Conservation (phyloP, 2,888 invertebrate genomes). For the Habrosyne pyritoides region DNA sequence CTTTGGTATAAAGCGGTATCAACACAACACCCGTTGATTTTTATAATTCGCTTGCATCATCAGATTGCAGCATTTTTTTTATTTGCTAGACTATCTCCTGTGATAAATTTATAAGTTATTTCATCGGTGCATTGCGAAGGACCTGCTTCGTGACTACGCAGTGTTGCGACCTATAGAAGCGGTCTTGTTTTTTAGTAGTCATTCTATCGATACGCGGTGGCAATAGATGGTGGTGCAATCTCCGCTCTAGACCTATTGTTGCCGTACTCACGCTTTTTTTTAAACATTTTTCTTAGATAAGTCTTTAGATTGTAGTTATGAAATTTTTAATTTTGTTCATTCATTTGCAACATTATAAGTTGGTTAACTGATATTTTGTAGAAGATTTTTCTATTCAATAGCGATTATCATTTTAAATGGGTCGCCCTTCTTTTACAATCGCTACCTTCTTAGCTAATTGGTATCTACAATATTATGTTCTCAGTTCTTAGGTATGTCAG, state of each 20-base stretch:
- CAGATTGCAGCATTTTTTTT: slow-evolving; percentile 27
- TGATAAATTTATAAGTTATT: slow-evolving; percentile 45
- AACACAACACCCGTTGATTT: not conserved
- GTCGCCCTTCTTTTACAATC: too few relatives aligned
- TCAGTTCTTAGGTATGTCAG: not conserved
- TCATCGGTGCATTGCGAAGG: slow-evolving; percentile 48
- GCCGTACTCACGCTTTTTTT: slow-evolving; percentile 49
- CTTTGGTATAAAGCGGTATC: not conserved
- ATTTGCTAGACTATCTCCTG: slow-evolving; percentile 29
- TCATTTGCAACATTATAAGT: not conserved
- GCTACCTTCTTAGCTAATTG: too few relatives aligned
- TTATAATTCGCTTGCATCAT: slow-evolving; percentile 28
- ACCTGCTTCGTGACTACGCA: slow-evolving; percentile 51
- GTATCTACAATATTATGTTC: too few relatives aligned
- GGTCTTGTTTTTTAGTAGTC: slow-evolving; percentile 43
- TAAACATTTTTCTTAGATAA: slow-evolving; percentile 34
- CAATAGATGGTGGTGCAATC: slow-evolving; percentile 49
- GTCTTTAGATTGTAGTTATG: slow-evolving; percentile 23
- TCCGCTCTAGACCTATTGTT: slow-evolving; percentile 50
- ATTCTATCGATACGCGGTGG: slow-evolving; percentile 54
- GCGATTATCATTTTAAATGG: too few relatives aligned
- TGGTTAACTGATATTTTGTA: not conserved
- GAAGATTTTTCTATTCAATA: not conserved
- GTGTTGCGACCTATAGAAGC: slow-evolving; percentile 46
- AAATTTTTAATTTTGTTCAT: slow-evolving; percentile 19